A percentile compares a stretch with the other conserved stretches of the same genome.
These are phyloP conservation scores for Pseudoatta argentina DNA, from an alignment of 1,140 invertebrate species.

Conservation along the genomic window DNA sequence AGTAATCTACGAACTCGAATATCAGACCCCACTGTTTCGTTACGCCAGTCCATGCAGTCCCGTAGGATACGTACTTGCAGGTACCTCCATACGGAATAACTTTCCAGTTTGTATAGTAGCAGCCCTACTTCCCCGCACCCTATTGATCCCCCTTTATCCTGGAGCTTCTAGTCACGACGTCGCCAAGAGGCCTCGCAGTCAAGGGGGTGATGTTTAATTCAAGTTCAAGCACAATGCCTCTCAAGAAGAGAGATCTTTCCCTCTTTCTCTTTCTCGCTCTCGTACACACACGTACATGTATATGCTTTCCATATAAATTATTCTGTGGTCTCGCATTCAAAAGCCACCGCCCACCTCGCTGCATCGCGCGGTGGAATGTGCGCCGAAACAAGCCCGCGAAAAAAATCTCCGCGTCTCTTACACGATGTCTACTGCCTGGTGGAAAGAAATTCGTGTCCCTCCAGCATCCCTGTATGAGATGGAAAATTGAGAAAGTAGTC, in stretches of 20 bases:
- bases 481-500: slow-evolving; percentile 67
- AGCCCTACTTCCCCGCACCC: slow-evolving; percentile 70
- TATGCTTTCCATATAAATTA: slow-evolving; percentile 75
- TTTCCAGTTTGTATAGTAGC: slow-evolving; percentile 75
- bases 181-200: slow-evolving; percentile 75
- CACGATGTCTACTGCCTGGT: slow-evolving; percentile 56
- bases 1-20: slow-evolving; percentile 27
- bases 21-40: slow-evolving; percentile 62
- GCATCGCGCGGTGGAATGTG: slow-evolving; percentile 57
- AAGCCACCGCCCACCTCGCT: slow-evolving; percentile 26
- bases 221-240: slow-evolving; percentile 77
- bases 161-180: slow-evolving; percentile 77
- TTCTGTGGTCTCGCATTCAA: slow-evolving; percentile 74
- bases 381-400: slow-evolving; percentile 69
- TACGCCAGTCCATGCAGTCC: slow-evolving; percentile 60
- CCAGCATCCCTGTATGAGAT: slow-evolving; percentile 16
- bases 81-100: slow-evolving; percentile 67
- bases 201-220: slow-evolving; percentile 78
- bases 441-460: slow-evolving; percentile 54
- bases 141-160: slow-evolving; percentile 75
- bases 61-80: slow-evolving; percentile 66
- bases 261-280: slow-evolving; percentile 28
- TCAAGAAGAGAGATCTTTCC: slow-evolving; percentile 68
- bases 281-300: neutral
- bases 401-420: slow-evolving; percentile 74